Evolutionary conservation across 2,888 invertebrate genomes (phyloP).

Genomic region (Philonicus albiceps): DNA sequence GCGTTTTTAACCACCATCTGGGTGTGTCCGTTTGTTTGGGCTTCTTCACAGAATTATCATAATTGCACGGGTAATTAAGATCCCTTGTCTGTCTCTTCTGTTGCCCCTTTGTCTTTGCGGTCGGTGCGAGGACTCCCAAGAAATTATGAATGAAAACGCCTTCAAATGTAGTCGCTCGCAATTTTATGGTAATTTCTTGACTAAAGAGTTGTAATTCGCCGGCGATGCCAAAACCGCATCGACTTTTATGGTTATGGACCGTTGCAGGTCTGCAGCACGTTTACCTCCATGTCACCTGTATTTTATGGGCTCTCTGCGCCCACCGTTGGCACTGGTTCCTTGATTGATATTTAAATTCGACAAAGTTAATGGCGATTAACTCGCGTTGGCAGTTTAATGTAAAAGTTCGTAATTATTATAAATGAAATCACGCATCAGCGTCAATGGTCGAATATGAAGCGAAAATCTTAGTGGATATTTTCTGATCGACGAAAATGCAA

Average conservation of each 20-base stretch:
- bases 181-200: slow-evolving; percentile 25
- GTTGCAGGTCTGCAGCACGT: not conserved
- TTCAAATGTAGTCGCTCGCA: not conserved
- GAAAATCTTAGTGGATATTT: not conserved
- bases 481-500: not conserved
- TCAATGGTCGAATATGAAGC: not conserved
- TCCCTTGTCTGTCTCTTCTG: not conserved
- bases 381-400: not conserved
- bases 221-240: not conserved
- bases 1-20: slow-evolving; percentile 1
- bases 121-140: not conserved
- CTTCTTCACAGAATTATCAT: slow-evolving; percentile 13
- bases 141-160: slow-evolving; percentile 23
- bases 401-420: not conserved
- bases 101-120: not conserved
- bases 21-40: slow-evolving; percentile 27
- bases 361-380: not conserved
- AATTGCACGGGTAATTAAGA: slow-evolving; percentile 31
- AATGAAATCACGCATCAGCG: not conserved
- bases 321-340: not conserved
- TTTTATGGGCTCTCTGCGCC: not conserved
- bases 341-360: not conserved
- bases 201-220: slow-evolving; percentile 16
- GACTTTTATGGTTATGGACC: not conserved
- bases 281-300: not conserved